phyloP scores from a whole-genome alignment of 2,888 invertebrate species.

The Drosophila anomelani region DNA sequence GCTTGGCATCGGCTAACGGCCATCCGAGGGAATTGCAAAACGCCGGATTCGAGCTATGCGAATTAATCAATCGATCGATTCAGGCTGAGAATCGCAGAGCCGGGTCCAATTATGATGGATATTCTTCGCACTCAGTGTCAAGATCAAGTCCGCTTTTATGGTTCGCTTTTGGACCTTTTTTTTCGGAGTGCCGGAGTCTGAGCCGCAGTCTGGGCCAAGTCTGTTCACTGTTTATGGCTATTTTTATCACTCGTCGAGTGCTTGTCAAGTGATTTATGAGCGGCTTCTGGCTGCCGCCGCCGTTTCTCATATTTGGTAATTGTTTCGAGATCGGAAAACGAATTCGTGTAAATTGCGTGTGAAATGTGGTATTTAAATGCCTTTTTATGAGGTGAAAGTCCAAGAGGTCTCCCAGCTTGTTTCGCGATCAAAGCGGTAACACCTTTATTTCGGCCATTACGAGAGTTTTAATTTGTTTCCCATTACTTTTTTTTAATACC shows the following conservation, averaged over 20 bases:
- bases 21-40: slow-evolving; percentile 36
- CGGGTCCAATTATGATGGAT: slow-evolving; percentile 36
- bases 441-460: slow-evolving; percentile 2
- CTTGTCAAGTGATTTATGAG: slow-evolving; percentile 51
- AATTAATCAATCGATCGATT: slow-evolving; percentile 38
- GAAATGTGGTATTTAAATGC: slow-evolving; percentile 1
- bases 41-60: slow-evolving; percentile 31
- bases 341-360: slow-evolving; percentile 32
- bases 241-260: slow-evolving; percentile 57
- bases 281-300: slow-evolving; percentile 55
- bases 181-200: slow-evolving; percentile 9
- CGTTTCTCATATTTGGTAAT: slow-evolving; percentile 42
- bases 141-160: slow-evolving; percentile 67
- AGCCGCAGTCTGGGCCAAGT: slow-evolving; percentile 29
- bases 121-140: slow-evolving; percentile 59
- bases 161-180: slow-evolving; percentile 44
- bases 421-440: slow-evolving; percentile 16
- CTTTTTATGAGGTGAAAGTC: slow-evolving; percentile 37
- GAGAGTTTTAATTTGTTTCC: background rate
- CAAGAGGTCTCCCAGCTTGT: background rate
- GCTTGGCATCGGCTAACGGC: slow-evolving; percentile 1
- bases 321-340: slow-evolving; percentile 41
- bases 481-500: background rate
- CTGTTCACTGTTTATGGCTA: slow-evolving; percentile 48
- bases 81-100: slow-evolving; percentile 21